Conservation (phyloP, 1,140 invertebrate species). For the Oscheius sp. region DNA sequence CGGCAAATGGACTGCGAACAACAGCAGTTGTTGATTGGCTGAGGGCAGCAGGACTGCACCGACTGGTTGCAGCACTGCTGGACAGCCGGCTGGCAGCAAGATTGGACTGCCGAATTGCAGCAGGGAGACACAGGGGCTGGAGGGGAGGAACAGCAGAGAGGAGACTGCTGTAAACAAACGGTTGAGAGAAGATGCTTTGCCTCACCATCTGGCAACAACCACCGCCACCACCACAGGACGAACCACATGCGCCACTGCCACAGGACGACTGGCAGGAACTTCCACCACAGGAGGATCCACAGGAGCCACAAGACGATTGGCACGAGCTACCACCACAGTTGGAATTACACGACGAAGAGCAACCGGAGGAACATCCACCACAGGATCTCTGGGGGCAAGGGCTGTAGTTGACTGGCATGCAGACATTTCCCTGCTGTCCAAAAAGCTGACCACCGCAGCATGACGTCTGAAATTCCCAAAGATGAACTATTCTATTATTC, state of each 20-base stretch:
- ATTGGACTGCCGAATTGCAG: background rate
- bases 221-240: background rate
- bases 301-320: too few species aligned
- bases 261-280: too few species aligned
- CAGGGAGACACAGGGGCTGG: background rate
- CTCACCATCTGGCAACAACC: background rate
- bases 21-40: background rate
- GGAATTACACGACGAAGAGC: too few species aligned
- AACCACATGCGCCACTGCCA: too few species aligned
- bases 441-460: conserved; percentile 4
- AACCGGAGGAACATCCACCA: background rate
- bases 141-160: background rate
- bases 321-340: too few species aligned
- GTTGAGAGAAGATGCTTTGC: background rate
- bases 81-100: background rate
- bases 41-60: background rate
- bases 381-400: too few species aligned
- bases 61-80: background rate
- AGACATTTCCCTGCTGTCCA: background rate
- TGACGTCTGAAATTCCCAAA: background rate
- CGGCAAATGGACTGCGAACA: background rate
- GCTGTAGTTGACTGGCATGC: background rate
- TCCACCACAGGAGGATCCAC: too few species aligned
- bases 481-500: background rate
- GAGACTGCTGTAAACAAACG: background rate